Base-by-base conservation (phyloP, 30 jellyfish, hydroid and myxozoan genomes). In the Turritopsis rubra region DNA sequence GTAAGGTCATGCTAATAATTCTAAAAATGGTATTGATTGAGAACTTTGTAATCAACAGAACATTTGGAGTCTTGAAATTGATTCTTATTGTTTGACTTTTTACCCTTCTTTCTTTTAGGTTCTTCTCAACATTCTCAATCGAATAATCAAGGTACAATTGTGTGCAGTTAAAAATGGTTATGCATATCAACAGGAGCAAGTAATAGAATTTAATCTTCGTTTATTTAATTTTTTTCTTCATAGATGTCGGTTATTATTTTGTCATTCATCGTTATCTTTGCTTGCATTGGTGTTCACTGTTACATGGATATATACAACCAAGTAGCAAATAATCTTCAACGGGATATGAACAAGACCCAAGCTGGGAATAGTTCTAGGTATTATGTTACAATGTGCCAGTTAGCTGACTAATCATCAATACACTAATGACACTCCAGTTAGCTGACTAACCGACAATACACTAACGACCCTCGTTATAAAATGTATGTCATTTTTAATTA, bases 231-330 rank as follows among this genome's bases (percentile, higher is more conserved):
- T 68, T n/a, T 70, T 79, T 21, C 66, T 65, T 87, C 68, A 21
- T 17, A 89, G 96, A 91, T 89, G 71, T 75, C 85, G 19, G 85
- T 89, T 54, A 89, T 89, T 75, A 89, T 89, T n/a, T 85, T 84
- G 88, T 76, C 85, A 68, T 89, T 89, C 41, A 89, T 89, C 53
- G 88, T 85, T 21, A 85, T 87, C 1, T 89, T 89, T 53, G 96
- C 96, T 7, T 54, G 96, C 85, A 85, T 89, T 74, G 96, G 96
- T 8, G 88, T 89, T 54, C 96, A 89, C 72, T 75, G 81, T 53
- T 89, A 75, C 71, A 89, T 89, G 94, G 75, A 76, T 75, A 65
- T 85, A 21, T 89, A 89, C 74, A 89, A 89, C 75, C 71, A 74
- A 80, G 84, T 71, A 30, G 83, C 29, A 29, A 52, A 19, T 29